Base-by-base conservation (phyloP, 2,797 vertebrate genomes). In the Valencia hispanica region DNA sequence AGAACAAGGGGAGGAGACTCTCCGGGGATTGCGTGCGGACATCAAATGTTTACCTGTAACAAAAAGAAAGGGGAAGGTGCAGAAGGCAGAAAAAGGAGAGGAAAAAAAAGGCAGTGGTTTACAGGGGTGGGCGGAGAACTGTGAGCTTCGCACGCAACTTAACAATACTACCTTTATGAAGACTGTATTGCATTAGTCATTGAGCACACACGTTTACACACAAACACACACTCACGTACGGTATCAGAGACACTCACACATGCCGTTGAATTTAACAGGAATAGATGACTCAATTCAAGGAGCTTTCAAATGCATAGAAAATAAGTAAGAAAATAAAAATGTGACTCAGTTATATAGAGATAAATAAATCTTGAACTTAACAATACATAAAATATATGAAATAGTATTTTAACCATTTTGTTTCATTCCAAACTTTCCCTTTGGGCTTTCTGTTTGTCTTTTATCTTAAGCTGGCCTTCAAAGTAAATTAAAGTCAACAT, bases 151-250 rank as follows among this genome's bases (percentile, higher is more conserved):
- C 97, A 97, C 95, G 96, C 96, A 96, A 95, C 84, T 83, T 93
- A 98, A 97, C 96, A 96, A 96, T 96, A 92, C 95, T 91, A 95
- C 94, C 94, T 96, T 97, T 98, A 95, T 97, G 92, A 95, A 94
- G 87, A 90, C 87, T 89, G 90, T 92, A 89, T 94, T 93, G 93
- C 94, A 86, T 93, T 89, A 90, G 93, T 91, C 81, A 90, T 87
- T 90, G 85, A 93, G 82, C 80, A 85, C 84, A 90, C 93, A 87
- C 84, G 80, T 80, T 74, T 78, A 36, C 51, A 66, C 69, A 53
- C 84, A 73, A 63, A 71, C 84, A 83, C 77, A 84, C 79, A 73
- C 70, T 84, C 77, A 73, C 6, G 27, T 71, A 70, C 87, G 83
- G 81, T 84, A 87, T 74, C 48, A 73, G 70, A 72, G 55, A 80